Conservation (phyloP, 2,888 invertebrate genomes). For the Nomada hirtipes region DNA sequence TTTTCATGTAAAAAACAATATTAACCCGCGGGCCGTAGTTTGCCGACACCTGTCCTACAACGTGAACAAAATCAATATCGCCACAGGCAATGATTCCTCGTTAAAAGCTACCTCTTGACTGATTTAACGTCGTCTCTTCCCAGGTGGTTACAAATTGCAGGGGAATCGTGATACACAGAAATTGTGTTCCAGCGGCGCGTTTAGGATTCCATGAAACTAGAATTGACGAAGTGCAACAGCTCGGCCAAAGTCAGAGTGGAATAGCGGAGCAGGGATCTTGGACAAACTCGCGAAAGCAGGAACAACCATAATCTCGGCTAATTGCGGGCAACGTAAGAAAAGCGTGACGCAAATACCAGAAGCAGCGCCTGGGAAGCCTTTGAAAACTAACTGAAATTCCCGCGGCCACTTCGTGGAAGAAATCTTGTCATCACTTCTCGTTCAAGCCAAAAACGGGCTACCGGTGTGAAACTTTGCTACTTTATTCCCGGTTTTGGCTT, state of each 20-base stretch:
- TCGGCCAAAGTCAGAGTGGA: not conserved
- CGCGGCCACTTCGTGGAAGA: not conserved
- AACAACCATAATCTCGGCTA: conserved; percentile 49
- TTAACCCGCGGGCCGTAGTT: too few relatives aligned
- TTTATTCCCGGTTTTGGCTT: conserved; percentile 30
- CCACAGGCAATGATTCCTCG: not conserved
- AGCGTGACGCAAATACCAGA: conserved; percentile 30
- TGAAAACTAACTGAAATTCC: conserved; percentile 19
- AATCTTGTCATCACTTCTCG: conserved; percentile 51
- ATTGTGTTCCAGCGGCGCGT: conserved; percentile 2
- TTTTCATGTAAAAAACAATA: too few relatives aligned
- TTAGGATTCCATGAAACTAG: conserved; percentile 30
- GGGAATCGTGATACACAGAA: conserved; percentile 8
- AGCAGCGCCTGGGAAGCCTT: not conserved
- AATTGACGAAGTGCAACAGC: conserved; percentile 30
- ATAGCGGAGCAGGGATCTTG: conserved; percentile 4
- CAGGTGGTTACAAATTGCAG: conserved; percentile 22
- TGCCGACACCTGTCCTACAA: too few relatives aligned
- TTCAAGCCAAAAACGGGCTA: conserved; percentile 33
- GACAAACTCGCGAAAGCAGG: conserved; percentile 19
- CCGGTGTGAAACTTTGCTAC: conserved; percentile 37
- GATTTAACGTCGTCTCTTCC: not conserved
- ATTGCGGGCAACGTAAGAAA: conserved; percentile 43
- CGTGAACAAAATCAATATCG: not conserved
- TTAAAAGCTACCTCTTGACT: not conserved